Evolutionary conservation across 2,888 invertebrate species (phyloP), one percentile per base, ranked within the genome.

Genomic region (Villa cingulata): DNA sequence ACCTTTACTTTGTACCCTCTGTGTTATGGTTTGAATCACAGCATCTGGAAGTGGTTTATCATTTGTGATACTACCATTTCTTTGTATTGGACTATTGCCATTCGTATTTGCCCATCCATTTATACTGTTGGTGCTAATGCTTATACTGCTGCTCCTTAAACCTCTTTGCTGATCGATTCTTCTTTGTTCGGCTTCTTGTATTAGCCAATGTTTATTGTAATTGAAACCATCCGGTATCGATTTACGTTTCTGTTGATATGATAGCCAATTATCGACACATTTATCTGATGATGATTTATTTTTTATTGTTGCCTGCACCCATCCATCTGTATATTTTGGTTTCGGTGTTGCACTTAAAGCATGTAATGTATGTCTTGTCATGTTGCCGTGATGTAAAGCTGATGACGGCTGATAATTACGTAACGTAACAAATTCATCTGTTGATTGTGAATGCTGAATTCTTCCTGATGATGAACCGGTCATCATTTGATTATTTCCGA

Each of bases 101-200:
- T 45, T 32, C 40, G 32, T 10, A 36, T 12, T 12, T 12, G 12
- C 12, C 3, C 12, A 12, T 6, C 20, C 17, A 12, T 42, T 44
- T 9, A 12, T 12, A 32, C 39, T 20, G 34, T 45, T 32, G 43
- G 32, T 10, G 36, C 12, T 12, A 12, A 3, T 12, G 12, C 12
- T 32, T 14, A 17, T 48, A 51, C 32, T 52, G 46, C 16, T 27
- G 17, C 27, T 44, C 19, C 44, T 39, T 34, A 48, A 47, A 16
- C 48, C 49, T 12, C 69, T 63, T 56, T 76, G 76, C 59, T 82
- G 81, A 36, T 76, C 77, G 56, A 87, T 75, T 51, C 91, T 74
- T 23, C 91, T 74, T 58, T 90, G 82, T 64, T 94, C 92, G 0
- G 92, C 91, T 65, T 94, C 92, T 81, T 91, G 73, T 62, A 89